Evolutionary conservation across 2,888 invertebrate genomes (phyloP), one percentile per base, ranked within the genome.

Genomic region (Caenorhabditis virilis): DNA sequence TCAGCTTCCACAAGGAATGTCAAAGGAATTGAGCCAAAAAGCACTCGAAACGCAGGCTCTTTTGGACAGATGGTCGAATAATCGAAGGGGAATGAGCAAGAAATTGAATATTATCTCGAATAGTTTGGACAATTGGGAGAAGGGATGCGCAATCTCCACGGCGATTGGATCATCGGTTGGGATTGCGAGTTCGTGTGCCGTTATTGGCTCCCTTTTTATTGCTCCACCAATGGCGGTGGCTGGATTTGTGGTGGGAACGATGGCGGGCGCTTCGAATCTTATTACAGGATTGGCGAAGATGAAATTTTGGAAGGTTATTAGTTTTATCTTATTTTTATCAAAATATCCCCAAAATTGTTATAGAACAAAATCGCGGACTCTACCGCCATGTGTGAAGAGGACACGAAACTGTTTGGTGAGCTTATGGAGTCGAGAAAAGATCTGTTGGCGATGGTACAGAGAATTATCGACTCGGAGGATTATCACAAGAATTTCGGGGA

Each of bases 141-240:
- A 51, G 13, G 58, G 65, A 16, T 72, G 75, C 27, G 65, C 70
- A 13, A 60, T 75, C n/a, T 72, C 72, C 1, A 72, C 72, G 2
- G 61, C 65, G 0, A 70, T 69, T 39, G 72, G 72, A 15, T 64
- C 64, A 50, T 47, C 67, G 1, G 67, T 75, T 9, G 75, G 75
- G 13, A 38, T 75, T 13, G 63, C 51, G 7, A 67, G 68, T 20
- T 69, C 69, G 5, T 50, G 56, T 15, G 72, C 68, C 0, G 60
- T 69, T 4, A 70, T 75, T n/a, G 75, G 68, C 11, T 72, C 72
- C 26, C 62, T 75, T 18, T 36, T 71, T 18, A 35, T 74, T 2
- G 51, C 63, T 59, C 75, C 75, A 13, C 67, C 71, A 1, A 60
- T 75, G 15, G 75, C 72, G n/a, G 52, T 72, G 11, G 69, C 56